Evolutionary conservation across 2,888 invertebrate species (phyloP), one percentile per base, ranked within the genome.

Genomic region (Spatulosminthurus flaviceps): DNA sequence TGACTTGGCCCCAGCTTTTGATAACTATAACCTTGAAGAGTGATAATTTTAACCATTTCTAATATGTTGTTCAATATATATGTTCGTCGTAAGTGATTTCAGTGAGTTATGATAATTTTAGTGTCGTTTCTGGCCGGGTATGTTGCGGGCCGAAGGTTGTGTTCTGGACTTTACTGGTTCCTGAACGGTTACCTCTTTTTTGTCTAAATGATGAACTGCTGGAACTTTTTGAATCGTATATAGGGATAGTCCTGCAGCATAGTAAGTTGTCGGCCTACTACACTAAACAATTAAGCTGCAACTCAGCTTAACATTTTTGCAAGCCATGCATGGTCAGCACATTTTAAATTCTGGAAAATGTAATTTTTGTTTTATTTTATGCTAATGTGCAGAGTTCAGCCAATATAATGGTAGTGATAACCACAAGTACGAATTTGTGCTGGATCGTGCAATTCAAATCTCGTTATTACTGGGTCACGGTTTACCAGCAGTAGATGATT

Each of bases 401-500:
- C 28, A 67, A 19, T 70, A 70, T 28, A 41, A 70, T 22, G 21
- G 29, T 9, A 64, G 60, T 11, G 21, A 70, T 2, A 16, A 22
- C 0, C 24, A 78, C 5, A n/a, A 51, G 16, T 78, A 78, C 22
- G 28, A 26, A 22, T 61, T 78, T 19, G 19, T 71, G 0, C 78
- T 78, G 2, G 26, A 78, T 22, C 42, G 34, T 29, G 70, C 60
- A 21, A 7, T 29, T 22, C 61, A 78, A 51, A 26, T 78, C 13
- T n/a, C 43, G 5, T 5, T 34, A 21, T 13, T 78, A 41, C 24
- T 78, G 0, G 41, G 26, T 1, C 19, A 61, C 5, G 61, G 78
- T 11, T 11, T 71, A 16, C 1, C 19, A 28, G 34, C 71, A 13
- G 24, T 78, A 1, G 71, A 71, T 9, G 43, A 51, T 7, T 78